Evolutionary conservation across 2,888 invertebrate species (phyloP).

Genomic region (Pollenia amentaria): DNA sequence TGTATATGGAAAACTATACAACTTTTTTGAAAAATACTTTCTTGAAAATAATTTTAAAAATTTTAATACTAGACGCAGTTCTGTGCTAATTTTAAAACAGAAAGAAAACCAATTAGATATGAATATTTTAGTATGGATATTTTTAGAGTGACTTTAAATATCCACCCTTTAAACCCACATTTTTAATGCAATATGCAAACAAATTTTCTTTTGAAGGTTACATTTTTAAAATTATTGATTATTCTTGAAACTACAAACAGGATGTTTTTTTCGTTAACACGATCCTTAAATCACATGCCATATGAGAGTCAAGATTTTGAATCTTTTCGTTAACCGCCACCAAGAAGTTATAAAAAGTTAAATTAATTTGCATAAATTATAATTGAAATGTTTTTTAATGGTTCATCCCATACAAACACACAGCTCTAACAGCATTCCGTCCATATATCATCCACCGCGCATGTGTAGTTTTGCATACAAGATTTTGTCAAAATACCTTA

Average conservation of each 20-base stretch:
- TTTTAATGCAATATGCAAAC: not conserved
- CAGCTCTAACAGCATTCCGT: not conserved
- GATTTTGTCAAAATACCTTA: slow-evolving; percentile 46
- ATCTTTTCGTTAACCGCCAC: slow-evolving; percentile 41
- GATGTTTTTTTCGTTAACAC: slow-evolving; percentile 34
- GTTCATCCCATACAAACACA: slow-evolving; percentile 15
- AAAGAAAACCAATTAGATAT: not conserved
- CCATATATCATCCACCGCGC: not conserved
- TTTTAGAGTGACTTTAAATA: slow-evolving; percentile 4
- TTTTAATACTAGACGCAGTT: not conserved
- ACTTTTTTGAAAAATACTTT: not conserved
- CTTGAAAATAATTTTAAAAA: not conserved
- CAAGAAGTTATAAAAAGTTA: slow-evolving; percentile 61
- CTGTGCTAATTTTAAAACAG: slow-evolving; percentile 22
- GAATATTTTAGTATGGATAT: not conserved
- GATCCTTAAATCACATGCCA: slow-evolving; percentile 17
- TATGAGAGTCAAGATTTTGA: slow-evolving; percentile 19
- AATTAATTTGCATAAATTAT: slow-evolving; percentile 58
- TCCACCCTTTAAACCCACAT: slow-evolving; percentile 1
- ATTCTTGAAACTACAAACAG: not conserved
- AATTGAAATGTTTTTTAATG: slow-evolving; percentile 38
- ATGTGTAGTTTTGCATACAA: not conserved
- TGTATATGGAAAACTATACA: slow-evolving; percentile 3
- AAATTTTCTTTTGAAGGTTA: not conserved
- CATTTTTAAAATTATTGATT: slow-evolving; percentile 40